Conservation (phyloP, 2,888 invertebrate species). For the Tenodera sinensis region DNA sequence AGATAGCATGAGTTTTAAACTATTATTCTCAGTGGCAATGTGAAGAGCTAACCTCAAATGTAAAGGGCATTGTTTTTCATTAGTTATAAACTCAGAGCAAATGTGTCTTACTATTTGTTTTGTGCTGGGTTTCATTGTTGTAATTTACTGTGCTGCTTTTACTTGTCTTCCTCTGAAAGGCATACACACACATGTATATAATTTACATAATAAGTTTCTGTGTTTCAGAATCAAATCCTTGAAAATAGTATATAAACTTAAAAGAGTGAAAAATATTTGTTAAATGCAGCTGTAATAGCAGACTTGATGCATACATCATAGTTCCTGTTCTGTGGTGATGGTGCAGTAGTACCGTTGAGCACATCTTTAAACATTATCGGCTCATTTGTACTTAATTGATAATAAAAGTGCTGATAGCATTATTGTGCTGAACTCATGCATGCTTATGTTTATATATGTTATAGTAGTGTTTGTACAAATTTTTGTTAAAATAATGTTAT, state of each 20-base stretch:
- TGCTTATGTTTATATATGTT: neutral
- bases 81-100: neutral
- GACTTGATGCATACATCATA: neutral
- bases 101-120: neutral
- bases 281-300: neutral
- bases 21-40: too few relatives aligned
- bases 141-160: neutral
- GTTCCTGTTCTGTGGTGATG: neutral
- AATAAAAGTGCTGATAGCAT: neutral
- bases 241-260: neutral
- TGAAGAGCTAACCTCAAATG: too few relatives aligned
- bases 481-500: neutral
- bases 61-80: neutral
- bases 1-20: too few relatives aligned
- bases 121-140: neutral
- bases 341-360: neutral
- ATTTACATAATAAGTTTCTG: neutral
- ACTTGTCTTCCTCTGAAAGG: neutral
- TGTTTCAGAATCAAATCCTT: neutral
- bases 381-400: neutral
- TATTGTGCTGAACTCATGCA: neutral
- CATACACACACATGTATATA: neutral
- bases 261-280: neutral
- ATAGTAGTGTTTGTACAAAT: neutral
- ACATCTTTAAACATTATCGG: neutral